Conservation (phyloP, 2,113 vertebrate genomes). For the Nettapus auritus region DNA sequence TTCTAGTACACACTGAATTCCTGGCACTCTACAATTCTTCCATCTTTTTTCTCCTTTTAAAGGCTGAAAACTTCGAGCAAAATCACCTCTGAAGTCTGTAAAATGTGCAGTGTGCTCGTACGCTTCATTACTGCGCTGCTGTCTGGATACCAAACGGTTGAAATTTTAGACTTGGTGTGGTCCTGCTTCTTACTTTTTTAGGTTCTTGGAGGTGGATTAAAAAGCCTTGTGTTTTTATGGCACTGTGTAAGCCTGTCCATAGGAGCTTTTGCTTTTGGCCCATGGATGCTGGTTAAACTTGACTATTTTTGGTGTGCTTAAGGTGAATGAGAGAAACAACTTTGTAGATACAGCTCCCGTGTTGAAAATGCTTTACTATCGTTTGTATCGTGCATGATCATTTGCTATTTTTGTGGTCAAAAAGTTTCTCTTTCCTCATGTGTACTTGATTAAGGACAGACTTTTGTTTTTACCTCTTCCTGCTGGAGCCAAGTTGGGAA, state of each 20-base stretch:
- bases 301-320: conserved; percentile 6
- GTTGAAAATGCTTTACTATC: not conserved
- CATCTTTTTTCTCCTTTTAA: not conserved
- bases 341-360: not conserved
- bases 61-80: not conserved
- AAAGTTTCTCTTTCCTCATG: not conserved
- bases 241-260: not conserved
- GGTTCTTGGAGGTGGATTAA: not conserved
- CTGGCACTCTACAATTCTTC: not conserved
- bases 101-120: not conserved
- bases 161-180: not conserved
- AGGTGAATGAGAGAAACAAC: not conserved
- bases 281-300: not conserved
- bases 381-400: not conserved
- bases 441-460: not conserved
- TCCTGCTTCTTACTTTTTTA: not conserved
- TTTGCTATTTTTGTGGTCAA: not conserved
- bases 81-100: not conserved
- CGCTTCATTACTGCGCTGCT: not conserved
- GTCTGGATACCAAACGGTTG: not conserved
- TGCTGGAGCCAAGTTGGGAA: not conserved
- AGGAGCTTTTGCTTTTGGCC: not conserved
- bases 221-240: not conserved
- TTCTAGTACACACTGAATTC: not conserved
- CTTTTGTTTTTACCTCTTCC: not conserved